Base-by-base conservation (phyloP, 2,113 vertebrate genomes). In the Hemichromis elongatus region DNA sequence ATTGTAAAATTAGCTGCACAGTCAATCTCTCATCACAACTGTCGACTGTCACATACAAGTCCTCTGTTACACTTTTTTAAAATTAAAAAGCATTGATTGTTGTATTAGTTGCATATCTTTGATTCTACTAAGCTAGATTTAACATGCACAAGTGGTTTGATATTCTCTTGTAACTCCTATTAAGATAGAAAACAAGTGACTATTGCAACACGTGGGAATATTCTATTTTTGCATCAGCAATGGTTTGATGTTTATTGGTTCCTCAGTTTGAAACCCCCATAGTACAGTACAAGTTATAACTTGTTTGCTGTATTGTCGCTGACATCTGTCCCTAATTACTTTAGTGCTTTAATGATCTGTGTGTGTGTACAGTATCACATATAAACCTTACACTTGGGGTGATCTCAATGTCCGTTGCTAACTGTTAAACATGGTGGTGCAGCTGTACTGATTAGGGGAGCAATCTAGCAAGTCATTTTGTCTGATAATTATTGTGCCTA, bases 401-500 rank as follows among this genome's bases (percentile, higher is more conserved):
- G 53, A 83, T 61, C 14, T 80, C 40, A 16, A 14, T 52, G 86
- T 77, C 59, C 68, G 12, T 75, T 63, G 24, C 45, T 54, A 80
- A 61, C 73, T 80, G 63, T 82, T 91, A 55, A 83, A 78, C 68
- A 81, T 75, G 59, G n/a, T 9, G 9, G 10, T 47, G 57, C 45
- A 81, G 78, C 37, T 83, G 81, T 90, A 82, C 85, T 33, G 53
- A 80, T 56, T 80, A 47, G 21, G 21, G n/a, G 79, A 80, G 59
- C 42, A 50, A 90, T 84, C 30, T 7, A 52, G 37, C 77, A 26
- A 82, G 50, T 92, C 56, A 84, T 88, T 89, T 57, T 9, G 9
- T 21, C 45, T 85, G 11, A 82, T 83, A 79, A 88, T 85, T 88
- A 86, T 57, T 16, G n/a, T 80, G 81, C 42, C 40, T 78, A 28